Evolutionary conservation across 53 echinoderm and acorn worm genomes (phyloP).

Genomic region (Patiria pectinifera): DNA sequence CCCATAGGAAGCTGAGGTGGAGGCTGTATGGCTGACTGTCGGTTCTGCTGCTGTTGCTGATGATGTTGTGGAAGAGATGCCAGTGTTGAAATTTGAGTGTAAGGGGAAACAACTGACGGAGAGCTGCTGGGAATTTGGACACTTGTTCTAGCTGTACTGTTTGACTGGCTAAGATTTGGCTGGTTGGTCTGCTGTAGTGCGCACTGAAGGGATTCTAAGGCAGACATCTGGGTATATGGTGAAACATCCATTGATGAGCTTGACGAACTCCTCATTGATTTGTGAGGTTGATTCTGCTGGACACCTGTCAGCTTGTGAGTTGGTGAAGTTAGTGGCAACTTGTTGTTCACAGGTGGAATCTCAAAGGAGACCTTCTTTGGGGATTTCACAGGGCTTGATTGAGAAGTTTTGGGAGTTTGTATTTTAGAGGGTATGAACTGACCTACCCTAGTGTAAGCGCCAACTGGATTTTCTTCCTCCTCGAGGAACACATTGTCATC

Average conservation of each 20-base stretch:
- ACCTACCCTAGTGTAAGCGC: conserved; percentile 43
- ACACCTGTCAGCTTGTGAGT: not conserved
- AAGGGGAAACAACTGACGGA: conserved; percentile 23
- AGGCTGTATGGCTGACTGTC: not conserved
- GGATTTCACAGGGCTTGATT: conserved; percentile 19
- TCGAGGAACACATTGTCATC: conserved; percentile 48
- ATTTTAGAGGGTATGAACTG: not conserved
- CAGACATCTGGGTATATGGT: conserved; percentile 53
- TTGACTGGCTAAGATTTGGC: not conserved
- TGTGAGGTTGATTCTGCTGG: not conserved
- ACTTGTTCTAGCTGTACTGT: not conserved
- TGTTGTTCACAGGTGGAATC: not conserved
- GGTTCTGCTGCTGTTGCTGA: not conserved
- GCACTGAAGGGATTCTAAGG: not conserved
- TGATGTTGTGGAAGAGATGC: not conserved
- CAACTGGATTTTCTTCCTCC: conserved; percentile 1
- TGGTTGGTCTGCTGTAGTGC: not conserved
- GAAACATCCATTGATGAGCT: conserved; percentile 30
- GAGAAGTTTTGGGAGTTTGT: not conserved
- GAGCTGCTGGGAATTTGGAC: not conserved
- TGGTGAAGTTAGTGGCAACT: not conserved
- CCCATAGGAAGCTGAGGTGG: not conserved
- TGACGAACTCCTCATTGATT: not conserved
- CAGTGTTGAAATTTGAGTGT: conserved; percentile 45
- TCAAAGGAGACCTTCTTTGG: conserved; percentile 41